phyloP scores from a whole-genome alignment of 2,113 vertebrate species.

The Climacteris rufus region DNA sequence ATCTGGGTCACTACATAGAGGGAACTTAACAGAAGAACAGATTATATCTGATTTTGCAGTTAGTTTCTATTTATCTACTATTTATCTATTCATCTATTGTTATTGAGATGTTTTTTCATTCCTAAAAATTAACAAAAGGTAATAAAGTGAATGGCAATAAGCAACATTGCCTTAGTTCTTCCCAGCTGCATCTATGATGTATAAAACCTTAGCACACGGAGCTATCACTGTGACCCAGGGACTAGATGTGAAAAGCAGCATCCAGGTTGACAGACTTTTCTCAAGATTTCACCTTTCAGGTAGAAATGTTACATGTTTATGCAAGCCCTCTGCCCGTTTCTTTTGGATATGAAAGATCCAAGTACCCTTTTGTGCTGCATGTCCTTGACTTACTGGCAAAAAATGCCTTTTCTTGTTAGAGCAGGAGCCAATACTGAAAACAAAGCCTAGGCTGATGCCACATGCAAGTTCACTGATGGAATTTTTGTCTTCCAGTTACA shows the following conservation, averaged over 20 bases:
- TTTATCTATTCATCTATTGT: neutral
- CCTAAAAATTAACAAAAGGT: neutral
- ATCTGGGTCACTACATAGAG: neutral
- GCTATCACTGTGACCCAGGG: neutral
- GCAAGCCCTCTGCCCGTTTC: neutral
- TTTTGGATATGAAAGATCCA: neutral
- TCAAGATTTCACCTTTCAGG: neutral
- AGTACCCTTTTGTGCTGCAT: neutral
- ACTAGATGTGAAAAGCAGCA: neutral
- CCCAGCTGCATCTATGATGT: neutral
- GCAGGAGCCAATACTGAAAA: neutral
- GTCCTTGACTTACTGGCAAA: neutral
- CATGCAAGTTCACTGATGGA: neutral
- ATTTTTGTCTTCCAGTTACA: neutral
- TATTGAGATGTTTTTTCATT: neutral
- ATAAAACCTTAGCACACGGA: neutral
- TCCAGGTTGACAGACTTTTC: neutral
- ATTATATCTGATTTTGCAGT: neutral
- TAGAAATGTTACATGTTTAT: neutral
- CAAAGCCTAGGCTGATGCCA: neutral
- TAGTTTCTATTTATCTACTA: neutral
- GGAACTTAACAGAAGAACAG: neutral
- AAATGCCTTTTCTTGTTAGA: neutral
- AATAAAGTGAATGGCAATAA: neutral
- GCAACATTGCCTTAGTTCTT: neutral